Conservation (phyloP, 2,113 vertebrate genomes). For the Crotalus horridus region DNA sequence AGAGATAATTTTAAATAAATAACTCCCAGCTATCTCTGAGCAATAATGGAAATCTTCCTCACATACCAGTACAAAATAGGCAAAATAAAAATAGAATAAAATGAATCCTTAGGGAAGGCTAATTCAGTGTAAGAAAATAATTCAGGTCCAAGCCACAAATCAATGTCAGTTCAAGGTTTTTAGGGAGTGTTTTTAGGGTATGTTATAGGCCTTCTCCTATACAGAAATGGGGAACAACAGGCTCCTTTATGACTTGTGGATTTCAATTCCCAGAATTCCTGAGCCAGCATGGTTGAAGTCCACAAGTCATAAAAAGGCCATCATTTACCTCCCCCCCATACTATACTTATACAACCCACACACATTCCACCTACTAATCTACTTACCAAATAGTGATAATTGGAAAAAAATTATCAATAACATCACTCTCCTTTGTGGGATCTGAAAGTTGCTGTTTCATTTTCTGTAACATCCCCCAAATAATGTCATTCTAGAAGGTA, state of each 20-base stretch:
- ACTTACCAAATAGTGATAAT: background rate
- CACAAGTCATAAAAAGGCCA: background rate
- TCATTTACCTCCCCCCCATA: background rate
- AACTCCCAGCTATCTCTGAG: background rate
- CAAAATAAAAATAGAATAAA: background rate
- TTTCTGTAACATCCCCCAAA: background rate
- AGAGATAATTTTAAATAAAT: background rate
- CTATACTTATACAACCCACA: background rate
- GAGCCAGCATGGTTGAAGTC: background rate
- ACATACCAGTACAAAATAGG: background rate
- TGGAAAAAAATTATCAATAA: background rate
- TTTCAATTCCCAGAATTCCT: background rate
- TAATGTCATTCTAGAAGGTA: background rate
- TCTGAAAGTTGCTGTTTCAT: background rate
- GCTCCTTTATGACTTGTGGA: background rate
- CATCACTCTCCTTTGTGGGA: no score
- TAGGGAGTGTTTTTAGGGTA: background rate
- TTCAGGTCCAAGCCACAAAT: background rate
- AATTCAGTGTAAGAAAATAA: background rate
- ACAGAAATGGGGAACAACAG: background rate
- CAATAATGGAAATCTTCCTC: background rate
- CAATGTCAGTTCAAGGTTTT: background rate
- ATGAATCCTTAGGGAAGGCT: background rate
- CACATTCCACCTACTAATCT: background rate
- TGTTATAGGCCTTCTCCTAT: background rate